Percentiles rank a stretch among this genome's conserved stretches.
Evolutionary conservation across 1,140 invertebrate species (phyloP).

Genomic region (Oreohelix idahoensis): DNA sequence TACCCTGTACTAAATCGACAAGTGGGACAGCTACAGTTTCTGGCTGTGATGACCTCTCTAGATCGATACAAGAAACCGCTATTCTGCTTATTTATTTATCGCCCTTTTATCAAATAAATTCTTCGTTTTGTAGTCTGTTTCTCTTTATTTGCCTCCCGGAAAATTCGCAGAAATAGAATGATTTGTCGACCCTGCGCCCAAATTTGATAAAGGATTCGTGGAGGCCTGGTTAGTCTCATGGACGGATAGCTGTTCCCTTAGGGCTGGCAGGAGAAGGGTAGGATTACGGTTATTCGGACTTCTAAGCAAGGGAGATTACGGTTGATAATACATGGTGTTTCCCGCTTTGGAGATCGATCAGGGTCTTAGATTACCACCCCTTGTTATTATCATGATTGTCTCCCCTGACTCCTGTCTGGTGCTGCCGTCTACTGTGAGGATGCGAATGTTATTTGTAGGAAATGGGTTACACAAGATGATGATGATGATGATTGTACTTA

Average conservation of each 20-base stretch:
- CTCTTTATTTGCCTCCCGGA: conserved; percentile 23
- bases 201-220: background rate
- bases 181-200: conserved; percentile 9
- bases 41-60: conserved; percentile 2
- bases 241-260: background rate
- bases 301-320: conserved; percentile 28
- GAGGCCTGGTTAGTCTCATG: conserved; percentile 25
- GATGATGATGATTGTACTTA: conserved; percentile 12
- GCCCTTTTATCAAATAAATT: conserved; percentile 16
- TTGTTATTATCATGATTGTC: conserved; percentile 17
- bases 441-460: too few species aligned
- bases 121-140: background rate
- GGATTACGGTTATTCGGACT: background rate
- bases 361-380: conserved; percentile 24
- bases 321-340: conserved; percentile 32
- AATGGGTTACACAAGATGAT: too few species aligned
- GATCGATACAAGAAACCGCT: conserved; percentile 26
- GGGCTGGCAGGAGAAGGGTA: conserved; percentile 15
- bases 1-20: too few species aligned
- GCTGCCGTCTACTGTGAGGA: too few species aligned
- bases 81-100: conserved; percentile 35
- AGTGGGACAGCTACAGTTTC: too few species aligned
- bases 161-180: conserved; percentile 29
- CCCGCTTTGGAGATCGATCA: conserved; percentile 16
- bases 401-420: conserved; percentile 13